Evolutionary conservation across 1,140 invertebrate genomes (phyloP), one percentile per base, ranked within the genome.

Genomic region (Plodia interpunctella): DNA sequence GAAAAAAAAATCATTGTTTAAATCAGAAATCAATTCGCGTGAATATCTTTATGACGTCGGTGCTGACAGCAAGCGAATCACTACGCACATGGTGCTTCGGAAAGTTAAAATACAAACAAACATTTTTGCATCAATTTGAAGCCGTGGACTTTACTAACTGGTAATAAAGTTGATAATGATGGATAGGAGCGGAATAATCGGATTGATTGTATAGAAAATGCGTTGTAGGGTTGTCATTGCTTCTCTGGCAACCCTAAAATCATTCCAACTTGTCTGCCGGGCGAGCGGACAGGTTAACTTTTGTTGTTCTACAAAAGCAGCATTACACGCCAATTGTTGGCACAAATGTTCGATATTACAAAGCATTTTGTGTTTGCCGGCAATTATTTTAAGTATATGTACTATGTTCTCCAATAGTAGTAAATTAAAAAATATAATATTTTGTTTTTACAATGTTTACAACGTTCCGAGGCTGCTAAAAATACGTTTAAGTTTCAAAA

Each of bases 271-370:
- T 74, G 74, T 75, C 70, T 63, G 67, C 68, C 76, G 76, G 78
- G 78, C 74, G 74, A 76, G 70, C 68, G 72, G 83, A 88, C 86
- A 88, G 86, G 86, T 87, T 85, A 81, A 83, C 86, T 87, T 88
- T 88, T 88, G 84, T 87, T 79, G 74, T 83, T 80, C 71, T 73
- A 81, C 68, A 82, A 87, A 84, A 80, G 80, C 78, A 73, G 78
- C 83, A 87, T 88, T 88, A 88, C 75, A 73, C 68, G 72, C 69
- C 76, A 72, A 87, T 86, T 88, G 84, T 88, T 83, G 73, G 84
- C 80, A 80, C 86, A 88, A 88, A 88, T 88, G 86, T 85, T 76
- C 78, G 66, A 68, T 76, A 85, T 86, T 86, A 86, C 81, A 80
- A 80, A 73, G 83, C 83, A 75, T 75, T 86, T 84, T 79, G 66